A percentile compares a stretch with the other conserved stretches of the same genome.
Conservation (phyloP, 92 coral and sea anemone species). For the Pocillopora grandis region DNA sequence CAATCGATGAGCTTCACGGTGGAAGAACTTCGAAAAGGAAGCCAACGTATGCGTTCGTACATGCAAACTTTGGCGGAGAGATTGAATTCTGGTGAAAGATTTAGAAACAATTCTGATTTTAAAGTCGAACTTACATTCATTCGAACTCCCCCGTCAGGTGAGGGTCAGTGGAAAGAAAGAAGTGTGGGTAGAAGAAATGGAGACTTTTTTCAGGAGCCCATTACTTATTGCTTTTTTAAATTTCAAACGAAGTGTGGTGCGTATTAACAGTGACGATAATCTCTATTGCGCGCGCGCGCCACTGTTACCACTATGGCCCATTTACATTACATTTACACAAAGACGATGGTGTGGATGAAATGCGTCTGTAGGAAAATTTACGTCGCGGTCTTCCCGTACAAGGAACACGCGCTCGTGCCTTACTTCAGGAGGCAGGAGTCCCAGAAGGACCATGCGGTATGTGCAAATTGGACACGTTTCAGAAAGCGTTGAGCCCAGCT, state of each 20-base stretch:
- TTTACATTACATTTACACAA: neutral
- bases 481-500: neutral
- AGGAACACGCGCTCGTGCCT: neutral
- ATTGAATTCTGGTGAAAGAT: neutral
- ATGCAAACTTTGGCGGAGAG: neutral
- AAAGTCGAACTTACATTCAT: neutral
- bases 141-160: neutral
- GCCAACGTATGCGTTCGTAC: neutral
- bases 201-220: neutral
- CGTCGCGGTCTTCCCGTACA: constrained; percentile 12
- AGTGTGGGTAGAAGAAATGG: neutral
- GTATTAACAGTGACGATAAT: constrained; percentile 22
- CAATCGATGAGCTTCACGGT: neutral
- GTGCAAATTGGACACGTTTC: neutral
- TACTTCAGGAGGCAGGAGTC: constrained; percentile 25
- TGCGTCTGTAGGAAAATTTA: constrained; percentile 9
- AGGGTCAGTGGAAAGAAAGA: neutral
- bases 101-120: neutral
- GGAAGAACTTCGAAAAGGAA: neutral
- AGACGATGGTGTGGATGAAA: neutral
- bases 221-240: too few species aligned
- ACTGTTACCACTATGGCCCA: constrained; percentile 26
- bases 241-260: neutral
- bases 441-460: constrained; percentile 17
- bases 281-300: constrained; percentile 32